Evolutionary conservation across 2,888 invertebrate species (phyloP).

Genomic region (Andricus quercusramuli): DNA sequence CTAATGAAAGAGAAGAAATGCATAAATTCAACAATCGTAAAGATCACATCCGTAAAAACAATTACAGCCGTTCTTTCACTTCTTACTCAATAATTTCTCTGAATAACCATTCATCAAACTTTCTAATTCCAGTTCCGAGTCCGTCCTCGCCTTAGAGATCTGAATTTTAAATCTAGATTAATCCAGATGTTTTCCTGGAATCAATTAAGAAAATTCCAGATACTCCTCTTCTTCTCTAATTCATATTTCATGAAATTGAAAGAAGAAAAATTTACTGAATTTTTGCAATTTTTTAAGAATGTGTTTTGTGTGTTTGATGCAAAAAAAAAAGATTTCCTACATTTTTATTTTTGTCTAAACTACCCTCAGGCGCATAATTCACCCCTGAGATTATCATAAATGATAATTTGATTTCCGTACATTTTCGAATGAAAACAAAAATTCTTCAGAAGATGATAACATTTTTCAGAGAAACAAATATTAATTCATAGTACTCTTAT

Average conservation of each 20-base stretch:
- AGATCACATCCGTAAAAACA: not conserved
- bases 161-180: slow-evolving; percentile 1
- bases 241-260: slow-evolving; percentile 4
- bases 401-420: too few species aligned
- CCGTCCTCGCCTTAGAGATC: slow-evolving; percentile 13
- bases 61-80: not conserved
- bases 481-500: too few species aligned
- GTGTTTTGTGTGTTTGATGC: too few species aligned
- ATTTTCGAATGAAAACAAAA: too few species aligned
- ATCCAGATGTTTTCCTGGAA: not conserved
- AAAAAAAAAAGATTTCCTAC: too few species aligned
- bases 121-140: slow-evolving; percentile 17
- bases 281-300: too few species aligned
- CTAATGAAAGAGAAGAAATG: slow-evolving; percentile 2
- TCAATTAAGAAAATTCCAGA: slow-evolving; percentile 9
- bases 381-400: too few species aligned
- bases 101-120: slow-evolving; percentile 27
- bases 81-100: slow-evolving; percentile 10
- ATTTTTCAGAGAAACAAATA: too few species aligned
- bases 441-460: too few species aligned
- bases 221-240: slow-evolving; percentile 9
- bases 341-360: too few species aligned
- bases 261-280: not conserved
- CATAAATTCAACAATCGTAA: slow-evolving; percentile 11
- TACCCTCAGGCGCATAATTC: too few species aligned